Percentiles rank a stretch among this genome's conserved stretches.
phyloP scores from a whole-genome alignment of 30 jellyfish, hydroid and myxozoan species.

The Aurelia sp. region DNA sequence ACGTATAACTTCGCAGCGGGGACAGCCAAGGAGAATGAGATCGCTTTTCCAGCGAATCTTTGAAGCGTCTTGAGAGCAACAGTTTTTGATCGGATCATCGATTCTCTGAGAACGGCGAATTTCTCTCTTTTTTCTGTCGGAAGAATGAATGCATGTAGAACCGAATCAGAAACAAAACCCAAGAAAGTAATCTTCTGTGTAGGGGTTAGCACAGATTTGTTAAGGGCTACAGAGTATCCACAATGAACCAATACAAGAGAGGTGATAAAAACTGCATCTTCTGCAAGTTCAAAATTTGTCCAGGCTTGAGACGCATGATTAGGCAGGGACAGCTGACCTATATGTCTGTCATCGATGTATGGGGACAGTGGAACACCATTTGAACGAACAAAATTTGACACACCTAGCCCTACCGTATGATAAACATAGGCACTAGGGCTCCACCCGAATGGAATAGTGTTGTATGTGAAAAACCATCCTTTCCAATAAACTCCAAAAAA shows the following conservation, averaged over 20 bases:
- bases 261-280: no score
- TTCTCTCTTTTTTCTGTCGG: no score
- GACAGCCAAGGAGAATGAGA: constrained; percentile 15
- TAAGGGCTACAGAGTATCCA: no score
- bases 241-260: no score
- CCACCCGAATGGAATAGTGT: constrained; percentile 12
- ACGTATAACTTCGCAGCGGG: constrained; percentile 1
- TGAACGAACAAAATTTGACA: constrained; percentile 12
- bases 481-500: constrained; percentile 6
- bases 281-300: no score
- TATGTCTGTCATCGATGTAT: constrained; percentile 13
- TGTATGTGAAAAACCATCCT: constrained; percentile 2
- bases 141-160: no score
- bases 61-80: not conserved
- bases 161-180: no score
- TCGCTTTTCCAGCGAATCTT: constrained; percentile 7
- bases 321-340: constrained; percentile 7
- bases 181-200: no score
- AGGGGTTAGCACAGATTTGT: no score
- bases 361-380: constrained; percentile 18
- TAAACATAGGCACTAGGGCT: no score
- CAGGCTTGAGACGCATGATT: not conserved
- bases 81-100: not conserved
- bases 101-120: no score
- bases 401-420: constrained; percentile 5